Evolutionary conservation across 1,140 invertebrate species (phyloP).

Genomic region (Zelostemma sp.): DNA sequence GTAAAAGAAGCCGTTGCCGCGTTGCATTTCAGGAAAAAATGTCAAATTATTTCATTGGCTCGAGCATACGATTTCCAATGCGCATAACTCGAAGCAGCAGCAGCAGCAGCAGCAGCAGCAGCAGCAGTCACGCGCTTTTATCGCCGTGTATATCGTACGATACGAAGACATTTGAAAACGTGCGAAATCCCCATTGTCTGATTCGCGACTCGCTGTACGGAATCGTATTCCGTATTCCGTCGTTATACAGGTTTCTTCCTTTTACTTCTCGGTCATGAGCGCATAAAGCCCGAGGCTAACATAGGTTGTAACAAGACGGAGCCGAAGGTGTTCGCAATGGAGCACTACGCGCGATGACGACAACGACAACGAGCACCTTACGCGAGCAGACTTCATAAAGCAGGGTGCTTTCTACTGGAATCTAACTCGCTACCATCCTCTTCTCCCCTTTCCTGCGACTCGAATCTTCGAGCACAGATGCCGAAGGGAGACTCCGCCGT

Average conservation of each 20-base stretch:
- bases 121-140: too few species aligned
- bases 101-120: too few species aligned
- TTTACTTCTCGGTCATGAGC: conserved; percentile 41
- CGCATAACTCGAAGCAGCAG: too few species aligned
- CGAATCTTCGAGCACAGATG: conserved; percentile 52
- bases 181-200: conserved; percentile 28
- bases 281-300: conserved; percentile 32
- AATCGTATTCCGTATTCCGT: conserved; percentile 27
- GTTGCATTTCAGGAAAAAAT: too few species aligned
- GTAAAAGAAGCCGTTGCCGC: too few species aligned
- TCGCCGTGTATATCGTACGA: background rate
- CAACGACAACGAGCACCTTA: conserved; percentile 51
- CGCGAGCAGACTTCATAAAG: conserved; percentile 61
- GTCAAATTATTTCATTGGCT: too few species aligned
- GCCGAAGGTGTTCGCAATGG: conserved; percentile 41
- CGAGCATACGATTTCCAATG: too few species aligned
- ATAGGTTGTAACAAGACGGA: conserved; percentile 40
- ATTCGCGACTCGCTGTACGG: conserved; percentile 6
- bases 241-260: conserved; percentile 23
- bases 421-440: conserved; percentile 32
- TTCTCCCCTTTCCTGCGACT: conserved; percentile 25
- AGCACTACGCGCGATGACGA: conserved; percentile 41
- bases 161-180: conserved; percentile 32
- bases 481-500: conserved; percentile 43
- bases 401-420: conserved; percentile 45